Evolutionary conservation across 2,888 invertebrate species (phyloP).

Genomic region (Polydesmus complanatus): DNA sequence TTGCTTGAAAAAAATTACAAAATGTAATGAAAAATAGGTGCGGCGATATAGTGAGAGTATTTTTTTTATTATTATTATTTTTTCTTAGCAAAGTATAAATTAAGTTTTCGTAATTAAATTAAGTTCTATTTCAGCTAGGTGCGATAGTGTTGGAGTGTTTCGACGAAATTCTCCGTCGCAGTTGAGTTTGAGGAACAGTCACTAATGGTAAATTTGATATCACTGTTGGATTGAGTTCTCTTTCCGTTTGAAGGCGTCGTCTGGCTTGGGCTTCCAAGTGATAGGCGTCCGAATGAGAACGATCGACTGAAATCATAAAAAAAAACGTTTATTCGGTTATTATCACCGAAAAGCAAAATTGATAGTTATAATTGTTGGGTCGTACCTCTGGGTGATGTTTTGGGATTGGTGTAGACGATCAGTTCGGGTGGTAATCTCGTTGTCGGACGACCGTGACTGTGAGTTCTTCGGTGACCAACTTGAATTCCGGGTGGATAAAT

Average conservation of each 20-base stretch:
- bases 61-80: no score
- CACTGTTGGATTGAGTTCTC: background rate
- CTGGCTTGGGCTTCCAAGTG: conserved; percentile 13
- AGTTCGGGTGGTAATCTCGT: conserved; percentile 6
- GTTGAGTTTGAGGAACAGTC: background rate
- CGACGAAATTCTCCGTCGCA: background rate
- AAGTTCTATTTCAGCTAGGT: background rate
- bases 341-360: background rate
- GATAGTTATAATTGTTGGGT: background rate
- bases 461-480: conserved; percentile 8
- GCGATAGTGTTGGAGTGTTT: background rate
- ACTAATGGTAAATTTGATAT: background rate
- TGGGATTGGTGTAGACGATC: conserved; percentile 10
- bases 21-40: no score
- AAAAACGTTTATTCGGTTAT: background rate
- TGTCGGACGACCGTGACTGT: conserved; percentile 12
- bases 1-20: no score
- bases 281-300: conserved; percentile 12
- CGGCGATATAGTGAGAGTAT: no score
- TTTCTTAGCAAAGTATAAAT: no score
- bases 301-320: conserved; percentile 7
- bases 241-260: conserved; percentile 8
- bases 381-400: conserved; percentile 10
- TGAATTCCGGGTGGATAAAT: conserved; percentile 4
- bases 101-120: no score